Evolutionary conservation across 2,113 vertebrate genomes (phyloP).

Genomic region (Atlantisia rogersi): DNA sequence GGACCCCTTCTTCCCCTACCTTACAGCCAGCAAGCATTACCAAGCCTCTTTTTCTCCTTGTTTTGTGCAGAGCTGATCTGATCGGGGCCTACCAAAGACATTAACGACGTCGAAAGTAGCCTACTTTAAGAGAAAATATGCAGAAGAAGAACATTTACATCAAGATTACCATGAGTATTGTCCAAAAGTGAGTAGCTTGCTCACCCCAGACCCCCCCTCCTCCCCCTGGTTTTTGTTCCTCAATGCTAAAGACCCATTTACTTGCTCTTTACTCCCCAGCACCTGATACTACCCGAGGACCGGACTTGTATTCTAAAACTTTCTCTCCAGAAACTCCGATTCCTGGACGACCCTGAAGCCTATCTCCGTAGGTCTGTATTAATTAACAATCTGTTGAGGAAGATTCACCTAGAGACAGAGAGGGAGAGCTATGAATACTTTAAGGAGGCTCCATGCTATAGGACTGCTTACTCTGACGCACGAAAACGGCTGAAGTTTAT

Average conservation of each 20-base stretch:
- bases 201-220: not conserved
- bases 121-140: conserved; percentile 99
- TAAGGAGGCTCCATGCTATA: conserved; percentile 77
- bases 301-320: conserved; percentile 94
- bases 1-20: not conserved
- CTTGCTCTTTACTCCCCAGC: conserved; percentile 74
- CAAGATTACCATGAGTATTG: conserved; percentile 91
- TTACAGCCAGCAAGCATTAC: not conserved
- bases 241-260: not conserved
- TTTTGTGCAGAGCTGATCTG: conserved; percentile 73
- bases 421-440: conserved; percentile 85
- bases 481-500: conserved; percentile 93
- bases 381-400: conserved; percentile 99
- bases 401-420: conserved; percentile 93
- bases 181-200: conserved; percentile 87
- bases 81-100: conserved; percentile 71
- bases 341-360: conserved; percentile 94
- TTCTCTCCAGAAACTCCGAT: conserved; percentile 95
- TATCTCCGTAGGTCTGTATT: conserved; percentile 95
- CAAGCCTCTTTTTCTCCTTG: not conserved
- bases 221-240: not conserved
- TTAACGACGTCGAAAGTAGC: conserved; percentile 99
- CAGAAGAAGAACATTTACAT: conserved; percentile 98
- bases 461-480: conserved; percentile 79
- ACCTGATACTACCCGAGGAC: conserved; percentile 95